phyloP scores from a whole-genome alignment of 2,797 vertebrate species.

The Notolabrus celidotus region DNA sequence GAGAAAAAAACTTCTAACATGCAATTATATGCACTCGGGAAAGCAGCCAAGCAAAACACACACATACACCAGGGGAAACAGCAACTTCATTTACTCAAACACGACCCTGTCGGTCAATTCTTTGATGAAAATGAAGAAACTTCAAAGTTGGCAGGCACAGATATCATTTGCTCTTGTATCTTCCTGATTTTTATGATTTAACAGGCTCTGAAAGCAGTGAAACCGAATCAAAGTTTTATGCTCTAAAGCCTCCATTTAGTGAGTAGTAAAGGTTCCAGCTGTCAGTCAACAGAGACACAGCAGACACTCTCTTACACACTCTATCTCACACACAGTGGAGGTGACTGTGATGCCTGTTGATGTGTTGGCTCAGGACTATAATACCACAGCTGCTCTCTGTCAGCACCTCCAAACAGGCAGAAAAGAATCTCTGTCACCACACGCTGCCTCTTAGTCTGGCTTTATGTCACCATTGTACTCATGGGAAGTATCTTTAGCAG shows the following conservation, averaged over 20 bases:
- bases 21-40: conserved; percentile 33
- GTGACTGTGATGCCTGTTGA: conserved; percentile 66
- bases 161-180: conserved; percentile 20
- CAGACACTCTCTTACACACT: conserved; percentile 15
- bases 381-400: conserved; percentile 77
- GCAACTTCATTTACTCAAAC: conserved; percentile 42
- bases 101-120: conserved; percentile 31
- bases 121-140: conserved; percentile 41
- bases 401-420: conserved; percentile 65
- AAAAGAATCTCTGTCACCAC: conserved; percentile 68
- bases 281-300: conserved; percentile 30
- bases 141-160: conserved; percentile 22
- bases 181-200: conserved; percentile 27
- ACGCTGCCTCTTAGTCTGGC: conserved; percentile 42
- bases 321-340: conserved; percentile 24
- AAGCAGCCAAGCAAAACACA: conserved; percentile 29
- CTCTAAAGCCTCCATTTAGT: conserved; percentile 41
- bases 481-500: conserved; percentile 59
- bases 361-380: conserved; percentile 69
- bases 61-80: not conserved
- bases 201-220: conserved; percentile 19
- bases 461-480: conserved; percentile 48
- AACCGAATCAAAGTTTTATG: conserved; percentile 49
- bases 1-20: conserved; percentile 16
- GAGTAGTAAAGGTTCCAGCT: conserved; percentile 18